phyloP scores from a whole-genome alignment of 2,888 invertebrate species.

The Thera britannica region DNA sequence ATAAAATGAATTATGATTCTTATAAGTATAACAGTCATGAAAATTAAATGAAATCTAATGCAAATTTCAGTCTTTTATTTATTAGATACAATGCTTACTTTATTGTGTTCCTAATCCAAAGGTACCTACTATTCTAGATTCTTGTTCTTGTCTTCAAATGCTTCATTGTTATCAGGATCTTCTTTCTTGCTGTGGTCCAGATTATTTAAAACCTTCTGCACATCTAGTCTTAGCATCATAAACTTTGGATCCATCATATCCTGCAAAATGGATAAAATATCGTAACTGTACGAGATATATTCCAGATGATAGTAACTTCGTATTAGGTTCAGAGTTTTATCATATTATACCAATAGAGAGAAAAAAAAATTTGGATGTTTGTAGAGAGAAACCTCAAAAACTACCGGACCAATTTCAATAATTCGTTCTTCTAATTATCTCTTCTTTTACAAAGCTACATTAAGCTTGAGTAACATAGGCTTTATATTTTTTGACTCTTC shows the following conservation, averaged over 20 bases:
- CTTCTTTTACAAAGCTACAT: too few species aligned
- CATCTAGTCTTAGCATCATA: conserved; percentile 78
- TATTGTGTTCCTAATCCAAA: neutral
- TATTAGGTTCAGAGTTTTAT: too few species aligned
- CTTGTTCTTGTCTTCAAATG: conserved; percentile 38
- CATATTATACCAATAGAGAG: too few species aligned
- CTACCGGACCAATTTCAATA: too few species aligned
- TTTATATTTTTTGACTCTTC: too few species aligned
- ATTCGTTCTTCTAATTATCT: too few species aligned
- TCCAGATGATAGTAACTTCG: too few species aligned
- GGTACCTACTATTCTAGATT: conserved; percentile 16
- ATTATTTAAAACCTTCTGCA: conserved; percentile 75
- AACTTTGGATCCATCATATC: conserved; percentile 80
- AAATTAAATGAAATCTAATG: conserved; percentile 74
- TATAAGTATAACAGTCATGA: conserved; percentile 65
- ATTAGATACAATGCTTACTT: conserved; percentile 23
- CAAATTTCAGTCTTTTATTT: conserved; percentile 74
- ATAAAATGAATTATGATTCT: conserved; percentile 62
- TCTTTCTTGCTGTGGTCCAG: conserved; percentile 64
- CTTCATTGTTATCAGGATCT: conserved; percentile 47
- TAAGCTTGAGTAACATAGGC: too few species aligned
- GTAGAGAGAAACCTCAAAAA: too few species aligned
- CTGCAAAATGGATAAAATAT: conserved; percentile 53
- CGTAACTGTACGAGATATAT: too few species aligned
- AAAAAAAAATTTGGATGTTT: too few species aligned